phyloP scores from a whole-genome alignment of 2,888 invertebrate species.

The Dynastes hyllus region DNA sequence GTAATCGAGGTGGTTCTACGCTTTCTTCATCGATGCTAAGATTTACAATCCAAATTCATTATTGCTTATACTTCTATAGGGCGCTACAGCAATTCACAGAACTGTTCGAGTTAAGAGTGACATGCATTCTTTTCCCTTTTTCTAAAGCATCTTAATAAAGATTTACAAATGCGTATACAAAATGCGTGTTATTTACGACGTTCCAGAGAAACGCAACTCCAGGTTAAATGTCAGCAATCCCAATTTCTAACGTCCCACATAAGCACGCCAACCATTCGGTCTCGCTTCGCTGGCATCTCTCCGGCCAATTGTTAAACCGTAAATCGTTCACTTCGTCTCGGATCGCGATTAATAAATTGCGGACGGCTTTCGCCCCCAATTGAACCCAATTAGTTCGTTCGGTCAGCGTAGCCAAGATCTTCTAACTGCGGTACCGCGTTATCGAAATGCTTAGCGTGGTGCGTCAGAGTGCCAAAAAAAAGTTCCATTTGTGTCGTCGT shows the following conservation, averaged over 20 bases:
- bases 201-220: neutral
- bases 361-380: constrained; percentile 37
- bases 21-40: too few relatives aligned
- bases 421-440: neutral
- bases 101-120: too few relatives aligned
- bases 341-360: constrained; percentile 42
- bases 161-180: neutral
- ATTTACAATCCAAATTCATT: too few relatives aligned
- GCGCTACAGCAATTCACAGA: too few relatives aligned
- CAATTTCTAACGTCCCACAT: constrained; percentile 25
- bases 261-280: constrained; percentile 8
- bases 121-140: too few relatives aligned
- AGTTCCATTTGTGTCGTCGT: too few relatives aligned
- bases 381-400: constrained; percentile 47
- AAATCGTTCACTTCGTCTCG: constrained; percentile 53
- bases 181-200: neutral
- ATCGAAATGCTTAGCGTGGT: neutral
- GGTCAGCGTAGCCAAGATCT: neutral
- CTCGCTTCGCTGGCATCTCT: constrained; percentile 13
- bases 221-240: constrained; percentile 17
- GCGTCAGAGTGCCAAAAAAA: constrained; percentile 15
- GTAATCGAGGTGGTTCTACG: too few relatives aligned
- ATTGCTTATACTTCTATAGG: too few relatives aligned
- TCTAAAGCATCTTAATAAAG: too few relatives aligned
- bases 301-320: constrained; percentile 55